These are phyloP conservation scores for Dolichomitus sp. DNA, from an alignment of 2,888 invertebrate species.

Conservation along the genomic window DNA sequence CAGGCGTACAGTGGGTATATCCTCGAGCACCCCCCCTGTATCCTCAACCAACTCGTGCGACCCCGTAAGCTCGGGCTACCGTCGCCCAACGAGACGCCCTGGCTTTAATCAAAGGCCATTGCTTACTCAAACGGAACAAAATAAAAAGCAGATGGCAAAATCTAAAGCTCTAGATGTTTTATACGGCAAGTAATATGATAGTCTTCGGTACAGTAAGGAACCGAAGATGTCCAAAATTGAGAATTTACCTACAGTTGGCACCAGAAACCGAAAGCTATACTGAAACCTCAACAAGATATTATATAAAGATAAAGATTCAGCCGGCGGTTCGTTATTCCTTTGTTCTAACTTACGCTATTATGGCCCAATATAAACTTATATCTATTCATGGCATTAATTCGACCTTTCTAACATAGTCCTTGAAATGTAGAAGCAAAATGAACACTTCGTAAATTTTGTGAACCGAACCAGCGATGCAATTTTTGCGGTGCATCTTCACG, in stretches of 20 bases:
- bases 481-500: constrained; percentile 53
- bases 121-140: constrained; percentile 71
- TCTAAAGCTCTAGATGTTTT: background rate
- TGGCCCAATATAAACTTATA: background rate
- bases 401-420: constrained; percentile 3
- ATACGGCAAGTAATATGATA: background rate
- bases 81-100: constrained; percentile 69
- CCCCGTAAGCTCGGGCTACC: constrained; percentile 61
- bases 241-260: background rate
- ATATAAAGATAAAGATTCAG: background rate
- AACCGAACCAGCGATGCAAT: constrained; percentile 55
- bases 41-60: constrained; percentile 59
- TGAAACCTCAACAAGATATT: background rate
- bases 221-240: background rate
- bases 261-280: background rate
- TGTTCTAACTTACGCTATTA: background rate
- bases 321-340: background rate
- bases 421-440: background rate
- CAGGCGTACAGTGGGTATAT: constrained; percentile 52
- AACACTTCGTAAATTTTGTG: background rate
- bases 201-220: background rate
- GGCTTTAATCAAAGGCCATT: constrained; percentile 84
- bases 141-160: constrained; percentile 42
- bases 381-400: background rate
- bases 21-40: constrained; percentile 56